phyloP scores from a whole-genome alignment of 1,140 invertebrate genomes.

The Acromyrmex heyeri region DNA sequence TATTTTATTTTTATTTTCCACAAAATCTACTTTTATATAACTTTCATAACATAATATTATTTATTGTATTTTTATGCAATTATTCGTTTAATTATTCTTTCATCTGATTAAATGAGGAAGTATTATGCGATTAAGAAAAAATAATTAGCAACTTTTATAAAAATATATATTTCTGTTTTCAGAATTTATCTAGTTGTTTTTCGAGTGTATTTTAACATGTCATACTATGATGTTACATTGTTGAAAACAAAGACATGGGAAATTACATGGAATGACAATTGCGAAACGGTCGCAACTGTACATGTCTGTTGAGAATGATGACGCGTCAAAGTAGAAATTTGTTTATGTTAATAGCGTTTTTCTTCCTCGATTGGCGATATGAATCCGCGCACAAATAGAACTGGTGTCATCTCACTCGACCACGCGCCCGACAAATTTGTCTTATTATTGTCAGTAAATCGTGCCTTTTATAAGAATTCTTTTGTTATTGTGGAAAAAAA shows the following conservation, averaged over 20 bases:
- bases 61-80: background rate
- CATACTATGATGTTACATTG: background rate
- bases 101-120: background rate
- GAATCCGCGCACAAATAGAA: conserved; percentile 34
- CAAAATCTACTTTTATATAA: background rate
- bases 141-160: background rate
- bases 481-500: conserved; percentile 47
- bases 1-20: background rate
- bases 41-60: background rate
- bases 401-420: conserved; percentile 18
- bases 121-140: background rate
- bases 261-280: conserved; percentile 11
- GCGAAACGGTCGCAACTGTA: background rate
- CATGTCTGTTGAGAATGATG: background rate
- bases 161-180: background rate
- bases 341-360: conserved; percentile 36
- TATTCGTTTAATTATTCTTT: background rate
- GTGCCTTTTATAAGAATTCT: conserved; percentile 41
- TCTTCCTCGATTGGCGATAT: conserved; percentile 32
- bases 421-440: conserved; percentile 38
- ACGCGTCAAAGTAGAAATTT: background rate
- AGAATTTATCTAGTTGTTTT: background rate
- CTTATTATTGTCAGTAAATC: conserved; percentile 12
- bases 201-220: background rate
- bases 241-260: background rate